A percentile compares a stretch with the other conserved stretches of the same genome.
phyloP scores from a whole-genome alignment of 2,888 invertebrate species.

The Miltochrista miniata region DNA sequence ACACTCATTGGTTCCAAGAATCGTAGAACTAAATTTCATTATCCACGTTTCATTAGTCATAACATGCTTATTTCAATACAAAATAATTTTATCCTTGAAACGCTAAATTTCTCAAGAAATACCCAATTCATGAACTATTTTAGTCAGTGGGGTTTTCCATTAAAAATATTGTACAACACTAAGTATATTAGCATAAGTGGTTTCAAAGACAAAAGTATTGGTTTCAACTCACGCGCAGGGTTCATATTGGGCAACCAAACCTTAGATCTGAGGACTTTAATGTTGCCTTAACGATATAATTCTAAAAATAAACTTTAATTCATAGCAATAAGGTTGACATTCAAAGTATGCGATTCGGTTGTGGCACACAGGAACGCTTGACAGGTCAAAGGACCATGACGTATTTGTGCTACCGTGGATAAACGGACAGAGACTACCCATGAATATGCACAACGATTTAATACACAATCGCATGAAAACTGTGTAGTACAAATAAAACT shows the following conservation, averaged over 20 bases:
- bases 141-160: conserved; percentile 57
- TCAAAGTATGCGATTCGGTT: conserved; percentile 12
- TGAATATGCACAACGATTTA: conserved; percentile 65
- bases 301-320: too few species aligned
- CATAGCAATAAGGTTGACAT: conserved; percentile 20
- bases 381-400: conserved; percentile 61
- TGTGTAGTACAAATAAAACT: conserved; percentile 22
- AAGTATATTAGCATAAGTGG: conserved; percentile 68
- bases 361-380: conserved; percentile 19
- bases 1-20: conserved; percentile 16
- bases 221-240: conserved; percentile 71
- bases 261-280: conserved; percentile 48
- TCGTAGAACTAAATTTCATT: conserved; percentile 17
- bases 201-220: conserved; percentile 51
- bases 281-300: too few species aligned
- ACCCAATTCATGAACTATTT: conserved; percentile 24
- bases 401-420: conserved; percentile 73
- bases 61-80: conserved; percentile 14
- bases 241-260: conserved; percentile 66
- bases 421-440: conserved; percentile 66
- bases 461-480: conserved; percentile 51
- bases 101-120: conserved; percentile 34
- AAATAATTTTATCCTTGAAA: conserved; percentile 29
- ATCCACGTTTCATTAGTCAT: conserved; percentile 20
- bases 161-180: conserved; percentile 44